Conservation (phyloP, 92 coral and sea anemone species). For the Bergia puertoricense region DNA sequence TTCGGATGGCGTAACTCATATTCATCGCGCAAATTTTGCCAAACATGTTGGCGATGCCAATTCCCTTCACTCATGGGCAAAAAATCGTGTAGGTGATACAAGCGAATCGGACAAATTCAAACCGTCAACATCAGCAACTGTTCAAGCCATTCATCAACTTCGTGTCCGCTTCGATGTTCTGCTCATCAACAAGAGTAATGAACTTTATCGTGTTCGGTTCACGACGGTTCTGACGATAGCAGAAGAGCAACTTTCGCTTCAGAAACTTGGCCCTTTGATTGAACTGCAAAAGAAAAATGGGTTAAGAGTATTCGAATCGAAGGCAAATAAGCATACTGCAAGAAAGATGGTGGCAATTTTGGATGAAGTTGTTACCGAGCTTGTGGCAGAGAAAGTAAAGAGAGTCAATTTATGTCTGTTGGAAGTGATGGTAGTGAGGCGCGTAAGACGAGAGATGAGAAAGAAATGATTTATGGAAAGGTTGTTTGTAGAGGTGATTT, state of each 20-base stretch:
- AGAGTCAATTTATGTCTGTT: conserved; percentile 43
- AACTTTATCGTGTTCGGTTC: conserved; percentile 50
- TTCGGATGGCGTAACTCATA: too few relatives aligned
- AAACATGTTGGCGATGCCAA: too few relatives aligned
- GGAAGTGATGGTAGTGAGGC: conserved; percentile 48
- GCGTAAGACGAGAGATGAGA: conserved; percentile 41
- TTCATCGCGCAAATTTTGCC: too few relatives aligned
- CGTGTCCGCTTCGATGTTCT: too few relatives aligned
- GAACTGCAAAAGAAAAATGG: conserved; percentile 41
- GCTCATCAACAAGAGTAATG: too few relatives aligned
- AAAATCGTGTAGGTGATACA: conserved; percentile 45
- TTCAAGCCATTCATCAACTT: too few relatives aligned
- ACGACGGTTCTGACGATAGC: conserved; percentile 49
- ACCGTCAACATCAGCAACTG: conserved; percentile 46
- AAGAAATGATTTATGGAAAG: conserved; percentile 30
- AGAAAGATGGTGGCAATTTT: conserved; percentile 45
- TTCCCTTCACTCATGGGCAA: conserved; percentile 1
- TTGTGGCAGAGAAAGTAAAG: conserved; percentile 44
- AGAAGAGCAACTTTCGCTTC: conserved; percentile 43
- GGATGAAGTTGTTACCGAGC: conserved; percentile 38
- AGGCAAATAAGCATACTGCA: conserved; percentile 43
- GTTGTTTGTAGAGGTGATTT: conserved; percentile 43
- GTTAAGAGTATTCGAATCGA: conserved; percentile 37
- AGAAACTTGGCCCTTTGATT: conserved; percentile 42
- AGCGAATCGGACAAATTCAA: conserved; percentile 50